Evolutionary conservation across 2,113 vertebrate genomes (phyloP).

Genomic region (Ciconia boyciana): DNA sequence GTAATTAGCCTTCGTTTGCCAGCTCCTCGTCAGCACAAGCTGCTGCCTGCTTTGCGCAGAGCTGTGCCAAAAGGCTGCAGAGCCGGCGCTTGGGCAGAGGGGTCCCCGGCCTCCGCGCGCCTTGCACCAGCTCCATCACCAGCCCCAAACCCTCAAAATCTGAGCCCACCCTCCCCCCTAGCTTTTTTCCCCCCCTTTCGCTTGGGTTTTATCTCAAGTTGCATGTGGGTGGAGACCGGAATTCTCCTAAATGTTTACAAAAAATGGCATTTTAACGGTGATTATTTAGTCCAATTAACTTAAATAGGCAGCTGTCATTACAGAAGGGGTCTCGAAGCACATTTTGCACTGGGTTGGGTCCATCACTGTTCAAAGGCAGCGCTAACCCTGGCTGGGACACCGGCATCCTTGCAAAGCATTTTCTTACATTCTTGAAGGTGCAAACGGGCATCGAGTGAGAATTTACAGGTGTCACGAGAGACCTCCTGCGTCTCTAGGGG

Average conservation of each 20-base stretch:
- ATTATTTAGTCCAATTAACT: background rate
- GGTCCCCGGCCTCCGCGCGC: rapidly evolving
- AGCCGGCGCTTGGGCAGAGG: background rate
- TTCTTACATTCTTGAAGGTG: background rate
- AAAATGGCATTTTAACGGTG: background rate
- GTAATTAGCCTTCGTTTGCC: background rate
- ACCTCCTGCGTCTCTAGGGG: background rate
- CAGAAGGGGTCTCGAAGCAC: background rate
- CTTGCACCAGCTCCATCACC: background rate
- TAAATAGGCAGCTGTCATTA: rapidly evolving
- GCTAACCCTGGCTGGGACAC: background rate
- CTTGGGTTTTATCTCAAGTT: background rate
- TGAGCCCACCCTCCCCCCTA: rapidly evolving
- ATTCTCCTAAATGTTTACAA: background rate
- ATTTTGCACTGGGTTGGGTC: background rate
- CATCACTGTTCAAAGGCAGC: background rate
- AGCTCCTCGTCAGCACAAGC: background rate
- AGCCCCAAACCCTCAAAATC: background rate
- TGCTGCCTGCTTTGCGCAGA: background rate
- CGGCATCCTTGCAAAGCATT: background rate
- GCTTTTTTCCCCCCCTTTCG: rapidly evolving
- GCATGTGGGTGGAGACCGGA: rapidly evolving
- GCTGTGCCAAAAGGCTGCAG: background rate
- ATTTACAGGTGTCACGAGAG: rapidly evolving
- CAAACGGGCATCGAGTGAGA: background rate